Evolutionary conservation across 2,797 vertebrate species (phyloP).

Genomic region (Lophotriccus pileatus): DNA sequence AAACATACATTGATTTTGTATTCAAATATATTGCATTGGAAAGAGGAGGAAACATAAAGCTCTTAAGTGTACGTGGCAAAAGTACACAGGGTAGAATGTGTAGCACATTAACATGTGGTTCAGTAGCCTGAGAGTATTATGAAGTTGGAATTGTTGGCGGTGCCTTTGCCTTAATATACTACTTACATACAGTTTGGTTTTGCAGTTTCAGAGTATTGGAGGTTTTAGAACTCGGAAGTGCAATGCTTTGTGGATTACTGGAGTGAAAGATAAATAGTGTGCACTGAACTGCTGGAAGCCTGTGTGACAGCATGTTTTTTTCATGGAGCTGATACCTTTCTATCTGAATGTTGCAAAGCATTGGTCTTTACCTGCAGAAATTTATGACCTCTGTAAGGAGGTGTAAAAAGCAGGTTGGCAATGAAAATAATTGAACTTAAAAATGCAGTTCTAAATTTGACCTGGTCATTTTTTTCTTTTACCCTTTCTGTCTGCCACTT

Average conservation of each 20-base stretch:
- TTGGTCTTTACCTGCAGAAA: background rate
- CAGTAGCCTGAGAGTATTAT: background rate
- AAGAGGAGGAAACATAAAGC: background rate
- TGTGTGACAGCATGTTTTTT: background rate
- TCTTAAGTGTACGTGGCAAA: background rate
- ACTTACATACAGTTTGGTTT: background rate
- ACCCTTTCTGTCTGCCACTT: background rate
- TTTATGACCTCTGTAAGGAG: background rate
- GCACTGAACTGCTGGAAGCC: background rate
- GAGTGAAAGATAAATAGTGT: background rate
- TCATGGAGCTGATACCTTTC: background rate
- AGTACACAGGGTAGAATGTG: background rate
- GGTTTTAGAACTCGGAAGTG: background rate
- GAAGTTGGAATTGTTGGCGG: background rate
- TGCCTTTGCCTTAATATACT: background rate
- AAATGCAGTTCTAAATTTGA: background rate
- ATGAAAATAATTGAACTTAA: background rate
- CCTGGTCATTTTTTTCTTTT: background rate
- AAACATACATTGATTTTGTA: slow-evolving; percentile 29
- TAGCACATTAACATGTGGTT: slow-evolving; percentile 33
- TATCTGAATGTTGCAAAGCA: background rate
- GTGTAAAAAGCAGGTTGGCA: background rate
- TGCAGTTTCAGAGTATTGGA: background rate
- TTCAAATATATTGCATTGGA: slow-evolving; percentile 12
- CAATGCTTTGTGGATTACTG: background rate